A percentile compares a stretch with the other conserved stretches of the same genome.
phyloP scores from a whole-genome alignment of 2,797 vertebrate species.

The Artibeus lituratus region DNA sequence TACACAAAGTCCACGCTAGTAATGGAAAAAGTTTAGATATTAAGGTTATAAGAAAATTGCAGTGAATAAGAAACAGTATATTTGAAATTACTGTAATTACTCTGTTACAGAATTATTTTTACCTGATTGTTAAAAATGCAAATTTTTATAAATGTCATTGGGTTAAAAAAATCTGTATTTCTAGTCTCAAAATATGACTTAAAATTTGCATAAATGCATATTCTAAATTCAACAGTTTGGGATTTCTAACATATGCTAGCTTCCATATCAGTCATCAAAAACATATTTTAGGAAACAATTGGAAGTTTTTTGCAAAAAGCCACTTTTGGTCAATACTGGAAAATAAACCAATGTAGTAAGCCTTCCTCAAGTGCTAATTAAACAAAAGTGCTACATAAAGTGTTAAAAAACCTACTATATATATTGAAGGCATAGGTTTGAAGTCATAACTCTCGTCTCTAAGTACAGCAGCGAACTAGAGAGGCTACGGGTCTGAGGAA shows the following conservation, averaged over 20 bases:
- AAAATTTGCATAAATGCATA: slow-evolving; percentile 58
- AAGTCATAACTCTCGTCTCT: neutral
- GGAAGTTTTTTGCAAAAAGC: slow-evolving; percentile 8
- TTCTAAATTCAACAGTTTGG: slow-evolving; percentile 31
- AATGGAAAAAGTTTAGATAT: slow-evolving; percentile 2
- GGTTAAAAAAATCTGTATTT: slow-evolving; percentile 41
- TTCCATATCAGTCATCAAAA: slow-evolving; percentile 35
- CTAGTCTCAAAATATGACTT: slow-evolving; percentile 60
- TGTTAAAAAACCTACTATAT: neutral
- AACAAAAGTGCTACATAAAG: slow-evolving; percentile 16
- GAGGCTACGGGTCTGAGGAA: neutral
- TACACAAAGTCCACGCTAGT: neutral
- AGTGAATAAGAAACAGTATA: slow-evolving; percentile 30
- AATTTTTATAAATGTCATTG: slow-evolving; percentile 58
- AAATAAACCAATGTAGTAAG: neutral
- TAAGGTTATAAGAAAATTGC: slow-evolving; percentile 38
- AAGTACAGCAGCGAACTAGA: neutral
- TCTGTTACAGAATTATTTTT: slow-evolving; percentile 1
- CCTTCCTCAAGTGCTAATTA: neutral
- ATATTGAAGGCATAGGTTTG: neutral
- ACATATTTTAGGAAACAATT: slow-evolving; percentile 56
- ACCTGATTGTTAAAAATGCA: slow-evolving; percentile 44
- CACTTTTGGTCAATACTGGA: neutral
- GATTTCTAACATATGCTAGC: slow-evolving; percentile 62
- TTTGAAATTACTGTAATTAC: slow-evolving; percentile 43